These are phyloP conservation scores for Thera britannica DNA, from an alignment of 2,888 invertebrate species.

Conservation along the genomic window DNA sequence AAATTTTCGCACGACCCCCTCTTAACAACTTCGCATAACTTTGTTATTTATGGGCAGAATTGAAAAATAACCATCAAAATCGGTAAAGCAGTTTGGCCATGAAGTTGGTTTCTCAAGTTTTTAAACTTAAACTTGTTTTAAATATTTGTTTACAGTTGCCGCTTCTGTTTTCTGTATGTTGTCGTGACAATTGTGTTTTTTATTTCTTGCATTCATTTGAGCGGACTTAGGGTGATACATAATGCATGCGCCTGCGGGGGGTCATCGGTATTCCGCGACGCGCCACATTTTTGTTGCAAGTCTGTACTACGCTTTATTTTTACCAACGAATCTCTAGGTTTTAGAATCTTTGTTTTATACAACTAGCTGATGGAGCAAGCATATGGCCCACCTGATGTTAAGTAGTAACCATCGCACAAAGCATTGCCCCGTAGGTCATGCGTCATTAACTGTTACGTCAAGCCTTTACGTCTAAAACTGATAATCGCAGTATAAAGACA, in stretches of 20 bases:
- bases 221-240: constrained; percentile 78
- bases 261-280: constrained; percentile 76
- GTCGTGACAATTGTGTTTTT: constrained; percentile 62
- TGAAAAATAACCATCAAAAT: no score
- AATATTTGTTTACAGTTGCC: constrained; percentile 18
- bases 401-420: background rate
- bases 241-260: constrained; percentile 76
- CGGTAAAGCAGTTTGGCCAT: no score
- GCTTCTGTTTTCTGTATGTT: constrained; percentile 42
- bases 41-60: no score
- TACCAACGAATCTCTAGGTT: constrained; percentile 18
- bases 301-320: constrained; percentile 33
- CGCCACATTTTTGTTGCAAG: constrained; percentile 37
- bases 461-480: no score
- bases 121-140: no score
- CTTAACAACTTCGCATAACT: no score
- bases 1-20: no score
- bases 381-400: background rate
- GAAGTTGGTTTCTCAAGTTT: no score
- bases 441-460: background rate
- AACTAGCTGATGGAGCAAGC: background rate
- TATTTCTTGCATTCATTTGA: constrained; percentile 79
- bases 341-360: constrained; percentile 1
- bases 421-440: background rate
- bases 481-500: no score